These are phyloP conservation scores for Charina bottae DNA, from an alignment of 2,113 vertebrate species.

Conservation along the genomic window DNA sequence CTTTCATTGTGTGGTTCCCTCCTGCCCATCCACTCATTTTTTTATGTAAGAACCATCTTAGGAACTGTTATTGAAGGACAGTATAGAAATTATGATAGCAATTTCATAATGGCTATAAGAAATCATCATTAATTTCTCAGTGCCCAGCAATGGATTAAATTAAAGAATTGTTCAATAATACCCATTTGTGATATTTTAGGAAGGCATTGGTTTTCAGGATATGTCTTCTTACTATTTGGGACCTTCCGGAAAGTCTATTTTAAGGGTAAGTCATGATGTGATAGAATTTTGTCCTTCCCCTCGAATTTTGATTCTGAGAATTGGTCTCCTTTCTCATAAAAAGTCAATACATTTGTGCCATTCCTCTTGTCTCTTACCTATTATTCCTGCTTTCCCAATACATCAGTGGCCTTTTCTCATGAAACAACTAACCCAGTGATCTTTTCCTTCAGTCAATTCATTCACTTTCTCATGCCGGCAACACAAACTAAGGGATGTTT, in stretches of 20 bases:
- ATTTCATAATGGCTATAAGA: not conserved
- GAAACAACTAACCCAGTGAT: not conserved
- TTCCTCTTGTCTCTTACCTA: not conserved
- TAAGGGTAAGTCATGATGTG: not conserved
- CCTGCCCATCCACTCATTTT: not conserved
- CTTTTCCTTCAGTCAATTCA: not conserved
- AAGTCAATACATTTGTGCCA: not conserved
- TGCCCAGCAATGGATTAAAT: not conserved
- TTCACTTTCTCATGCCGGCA: not conserved
- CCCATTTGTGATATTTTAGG: not conserved
- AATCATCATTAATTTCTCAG: not conserved
- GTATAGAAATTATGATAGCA: not conserved
- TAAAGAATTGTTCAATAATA: not conserved
- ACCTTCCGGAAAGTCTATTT: not conserved
- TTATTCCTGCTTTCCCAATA: not conserved
- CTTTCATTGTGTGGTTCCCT: not conserved
- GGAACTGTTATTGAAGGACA: not conserved
- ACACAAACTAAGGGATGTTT: not conserved
- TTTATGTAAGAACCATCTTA: not conserved
- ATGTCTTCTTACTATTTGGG: not conserved
- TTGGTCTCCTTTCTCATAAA: constrained; percentile 19
- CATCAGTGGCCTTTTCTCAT: not conserved
- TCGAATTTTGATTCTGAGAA: not conserved
- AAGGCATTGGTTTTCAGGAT: not conserved
- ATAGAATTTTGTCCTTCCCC: not conserved